phyloP scores from a whole-genome alignment of 2,113 vertebrate species.

The Ammodytes marinus region DNA sequence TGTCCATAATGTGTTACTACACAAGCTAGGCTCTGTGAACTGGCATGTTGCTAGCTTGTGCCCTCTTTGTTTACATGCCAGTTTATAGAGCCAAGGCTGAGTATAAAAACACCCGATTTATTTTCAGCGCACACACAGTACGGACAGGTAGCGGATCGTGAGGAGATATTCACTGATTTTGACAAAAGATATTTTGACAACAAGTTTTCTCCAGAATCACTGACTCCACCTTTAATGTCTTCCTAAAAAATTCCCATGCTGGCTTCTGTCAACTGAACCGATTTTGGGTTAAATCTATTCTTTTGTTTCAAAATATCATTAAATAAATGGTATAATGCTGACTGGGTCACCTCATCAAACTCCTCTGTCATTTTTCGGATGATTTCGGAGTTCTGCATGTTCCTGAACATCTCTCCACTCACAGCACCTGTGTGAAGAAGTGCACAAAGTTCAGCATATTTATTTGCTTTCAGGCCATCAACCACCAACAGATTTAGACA shows the following conservation, averaged over 20 bases:
- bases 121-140: too few species aligned
- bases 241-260: neutral
- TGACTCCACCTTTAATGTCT: too few species aligned
- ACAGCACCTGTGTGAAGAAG: constrained; percentile 88
- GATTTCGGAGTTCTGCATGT: constrained; percentile 99
- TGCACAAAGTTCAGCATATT: neutral
- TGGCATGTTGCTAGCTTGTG: too few species aligned
- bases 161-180: too few species aligned
- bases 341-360: constrained; percentile 92
- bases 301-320: neutral
- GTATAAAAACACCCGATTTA: too few species aligned
- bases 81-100: too few species aligned
- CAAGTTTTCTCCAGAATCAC: too few species aligned
- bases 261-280: neutral
- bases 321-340: neutral
- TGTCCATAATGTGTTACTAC: too few species aligned
- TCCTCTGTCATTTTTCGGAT: constrained; percentile 99
- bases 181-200: too few species aligned
- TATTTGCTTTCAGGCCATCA: constrained; percentile 20
- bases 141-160: too few species aligned
- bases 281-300: neutral
- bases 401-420: constrained; percentile 96
- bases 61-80: too few species aligned
- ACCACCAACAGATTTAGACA: neutral
- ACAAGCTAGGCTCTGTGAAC: too few species aligned